Conservation (phyloP, 2,888 invertebrate species). For the Ophion slaviceki region DNA sequence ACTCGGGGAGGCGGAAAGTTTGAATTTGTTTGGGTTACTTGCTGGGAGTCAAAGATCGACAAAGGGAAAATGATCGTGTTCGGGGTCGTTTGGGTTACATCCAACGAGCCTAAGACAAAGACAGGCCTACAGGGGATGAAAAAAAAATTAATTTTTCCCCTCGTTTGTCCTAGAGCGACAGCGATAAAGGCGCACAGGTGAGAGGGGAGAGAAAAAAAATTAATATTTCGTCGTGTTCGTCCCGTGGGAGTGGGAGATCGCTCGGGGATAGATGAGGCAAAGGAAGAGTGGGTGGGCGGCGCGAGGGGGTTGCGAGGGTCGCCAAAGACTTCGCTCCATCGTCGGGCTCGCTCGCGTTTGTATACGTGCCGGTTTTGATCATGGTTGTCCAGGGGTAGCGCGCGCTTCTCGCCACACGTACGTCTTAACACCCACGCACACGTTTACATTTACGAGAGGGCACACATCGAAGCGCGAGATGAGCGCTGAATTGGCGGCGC, state of each 20-base stretch:
- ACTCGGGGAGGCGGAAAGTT: too few species aligned
- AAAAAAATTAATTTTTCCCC: not conserved
- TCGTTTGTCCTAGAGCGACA: not conserved
- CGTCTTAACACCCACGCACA: not conserved
- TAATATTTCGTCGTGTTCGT: slow-evolving; percentile 70
- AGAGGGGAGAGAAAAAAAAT: slow-evolving; percentile 64
- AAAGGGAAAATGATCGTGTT: too few species aligned
- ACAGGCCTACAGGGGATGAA: not conserved
- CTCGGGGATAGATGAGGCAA: slow-evolving; percentile 20
- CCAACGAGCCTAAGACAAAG: too few species aligned
- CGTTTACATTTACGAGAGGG: not conserved
- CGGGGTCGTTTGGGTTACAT: too few species aligned
- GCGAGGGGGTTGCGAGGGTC: slow-evolving; percentile 25
- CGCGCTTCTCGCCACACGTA: slow-evolving; percentile 12
- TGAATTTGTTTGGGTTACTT: too few species aligned
- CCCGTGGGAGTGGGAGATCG: slow-evolving; percentile 26
- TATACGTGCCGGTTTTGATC: slow-evolving; percentile 22
- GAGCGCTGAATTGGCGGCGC: slow-evolving; percentile 71
- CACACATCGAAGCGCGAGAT: slow-evolving; percentile 32
- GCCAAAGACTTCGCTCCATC: slow-evolving; percentile 27
- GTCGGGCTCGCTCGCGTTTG: slow-evolving; percentile 1
- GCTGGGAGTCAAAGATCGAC: too few species aligned
- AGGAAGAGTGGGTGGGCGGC: not conserved
- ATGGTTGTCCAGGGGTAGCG: slow-evolving; percentile 31
- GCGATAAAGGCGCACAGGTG: not conserved